Percentiles rank a stretch among this genome's conserved stretches.
Conservation (phyloP, 2,888 invertebrate genomes). For the Crocallis elinguaria region DNA sequence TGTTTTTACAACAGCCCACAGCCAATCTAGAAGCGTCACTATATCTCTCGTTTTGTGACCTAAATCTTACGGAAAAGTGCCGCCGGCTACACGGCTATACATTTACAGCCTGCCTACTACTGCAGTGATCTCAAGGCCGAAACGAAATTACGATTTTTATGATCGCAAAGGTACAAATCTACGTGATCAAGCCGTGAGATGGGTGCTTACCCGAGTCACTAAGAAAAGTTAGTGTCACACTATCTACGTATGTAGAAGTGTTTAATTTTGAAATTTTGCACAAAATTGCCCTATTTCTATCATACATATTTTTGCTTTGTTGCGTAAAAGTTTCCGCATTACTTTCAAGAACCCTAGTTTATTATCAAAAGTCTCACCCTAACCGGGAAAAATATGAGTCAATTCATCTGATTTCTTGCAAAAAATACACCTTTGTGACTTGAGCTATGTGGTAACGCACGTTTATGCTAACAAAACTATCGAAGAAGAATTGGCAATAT, state of each 20-base stretch:
- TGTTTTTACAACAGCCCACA: too few relatives aligned
- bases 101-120: conserved; percentile 52
- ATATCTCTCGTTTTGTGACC: conserved; percentile 50
- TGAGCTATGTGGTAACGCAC: not conserved
- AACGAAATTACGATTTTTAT: conserved; percentile 45
- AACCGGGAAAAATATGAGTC: not conserved
- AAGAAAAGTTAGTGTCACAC: not conserved
- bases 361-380: not conserved
- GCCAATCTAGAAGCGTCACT: not conserved
- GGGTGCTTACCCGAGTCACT: not conserved
- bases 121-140: conserved; percentile 50
- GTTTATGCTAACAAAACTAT: conserved; percentile 16
- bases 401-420: not conserved
- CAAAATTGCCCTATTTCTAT: too few relatives aligned
- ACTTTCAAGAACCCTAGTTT: not conserved
- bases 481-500: conserved; percentile 11
- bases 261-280: too few relatives aligned
- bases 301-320: not conserved
- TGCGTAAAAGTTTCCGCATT: too few relatives aligned
- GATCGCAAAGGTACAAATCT: conserved; percentile 30
- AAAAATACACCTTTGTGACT: not conserved
- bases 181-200: conserved; percentile 24
- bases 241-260: not conserved
- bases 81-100: conserved; percentile 29
- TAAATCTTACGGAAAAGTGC: conserved; percentile 53